Conservation (phyloP, 1,140 invertebrate genomes). For the Drosophila truncata region DNA sequence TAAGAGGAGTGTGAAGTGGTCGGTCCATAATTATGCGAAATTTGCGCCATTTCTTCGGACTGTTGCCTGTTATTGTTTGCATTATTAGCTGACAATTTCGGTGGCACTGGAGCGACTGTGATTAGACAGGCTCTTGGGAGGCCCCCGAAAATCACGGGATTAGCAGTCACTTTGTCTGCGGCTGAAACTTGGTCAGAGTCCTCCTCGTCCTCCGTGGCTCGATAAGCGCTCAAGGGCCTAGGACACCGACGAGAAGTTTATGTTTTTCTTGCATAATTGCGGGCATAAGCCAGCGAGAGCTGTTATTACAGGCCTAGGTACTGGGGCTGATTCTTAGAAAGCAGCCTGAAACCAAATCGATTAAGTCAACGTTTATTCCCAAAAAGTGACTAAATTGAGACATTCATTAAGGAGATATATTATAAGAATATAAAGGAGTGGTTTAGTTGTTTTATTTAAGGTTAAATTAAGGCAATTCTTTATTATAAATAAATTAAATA, state of each 20-base stretch:
- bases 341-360: constrained; percentile 35
- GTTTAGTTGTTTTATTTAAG: background rate
- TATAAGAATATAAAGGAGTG: background rate
- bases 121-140: constrained; percentile 39
- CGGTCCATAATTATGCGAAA: constrained; percentile 65
- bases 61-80: constrained; percentile 69
- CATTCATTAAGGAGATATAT: background rate
- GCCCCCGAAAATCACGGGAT: constrained; percentile 55
- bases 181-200: constrained; percentile 28
- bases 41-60: constrained; percentile 56
- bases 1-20: background rate
- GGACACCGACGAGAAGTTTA: constrained; percentile 42
- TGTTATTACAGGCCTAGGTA: constrained; percentile 49
- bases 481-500: too few relatives aligned
- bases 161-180: constrained; percentile 68
- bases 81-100: constrained; percentile 80
- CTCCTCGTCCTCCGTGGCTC: constrained; percentile 1
- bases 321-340: constrained; percentile 12
- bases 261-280: constrained; percentile 64
- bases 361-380: constrained; percentile 28
- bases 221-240: constrained; percentile 44
- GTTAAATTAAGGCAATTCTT: background rate
- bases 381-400: constrained; percentile 20
- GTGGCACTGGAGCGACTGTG: constrained; percentile 45
- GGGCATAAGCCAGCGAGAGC: constrained; percentile 15